Evolutionary conservation across 2,113 vertebrate species (phyloP).

Genomic region (Malurus melanocephalus): DNA sequence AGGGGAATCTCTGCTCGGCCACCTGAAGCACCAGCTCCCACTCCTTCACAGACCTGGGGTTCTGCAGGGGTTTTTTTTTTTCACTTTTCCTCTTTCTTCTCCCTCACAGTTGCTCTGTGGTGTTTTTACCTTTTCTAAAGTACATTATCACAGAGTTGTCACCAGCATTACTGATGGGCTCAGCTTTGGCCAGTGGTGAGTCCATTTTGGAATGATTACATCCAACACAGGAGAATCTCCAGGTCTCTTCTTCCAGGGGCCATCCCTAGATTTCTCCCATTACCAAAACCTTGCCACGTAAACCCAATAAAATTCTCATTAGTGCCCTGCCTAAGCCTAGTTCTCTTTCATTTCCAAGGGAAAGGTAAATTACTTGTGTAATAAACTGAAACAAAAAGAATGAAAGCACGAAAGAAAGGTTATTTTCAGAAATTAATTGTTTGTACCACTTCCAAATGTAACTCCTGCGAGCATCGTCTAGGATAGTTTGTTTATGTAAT

Average conservation of each 20-base stretch:
- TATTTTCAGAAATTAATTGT: background rate
- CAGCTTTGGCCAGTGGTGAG: rapidly evolving
- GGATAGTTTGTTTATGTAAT: background rate
- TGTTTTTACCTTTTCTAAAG: background rate
- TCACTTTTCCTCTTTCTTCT: background rate
- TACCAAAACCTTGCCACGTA: background rate
- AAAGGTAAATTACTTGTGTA: background rate
- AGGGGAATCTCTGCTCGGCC: rapidly evolving
- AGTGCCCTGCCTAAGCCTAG: background rate
- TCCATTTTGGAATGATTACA: background rate
- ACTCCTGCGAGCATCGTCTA: background rate
- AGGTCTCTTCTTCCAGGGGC: background rate
- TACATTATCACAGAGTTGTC: rapidly evolving
- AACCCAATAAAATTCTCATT: background rate
- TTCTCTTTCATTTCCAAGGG: background rate
- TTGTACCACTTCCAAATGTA: background rate
- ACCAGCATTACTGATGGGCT: background rate
- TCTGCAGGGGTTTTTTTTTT: background rate
- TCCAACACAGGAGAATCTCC: rapidly evolving
- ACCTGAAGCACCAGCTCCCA: background rate
- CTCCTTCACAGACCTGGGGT: background rate
- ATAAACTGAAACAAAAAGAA: background rate
- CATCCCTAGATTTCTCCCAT: rapidly evolving
- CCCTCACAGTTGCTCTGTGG: background rate
- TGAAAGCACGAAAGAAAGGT: background rate